Evolutionary conservation across 1,140 invertebrate genomes (phyloP).

Genomic region (Bombus pyrosoma): DNA sequence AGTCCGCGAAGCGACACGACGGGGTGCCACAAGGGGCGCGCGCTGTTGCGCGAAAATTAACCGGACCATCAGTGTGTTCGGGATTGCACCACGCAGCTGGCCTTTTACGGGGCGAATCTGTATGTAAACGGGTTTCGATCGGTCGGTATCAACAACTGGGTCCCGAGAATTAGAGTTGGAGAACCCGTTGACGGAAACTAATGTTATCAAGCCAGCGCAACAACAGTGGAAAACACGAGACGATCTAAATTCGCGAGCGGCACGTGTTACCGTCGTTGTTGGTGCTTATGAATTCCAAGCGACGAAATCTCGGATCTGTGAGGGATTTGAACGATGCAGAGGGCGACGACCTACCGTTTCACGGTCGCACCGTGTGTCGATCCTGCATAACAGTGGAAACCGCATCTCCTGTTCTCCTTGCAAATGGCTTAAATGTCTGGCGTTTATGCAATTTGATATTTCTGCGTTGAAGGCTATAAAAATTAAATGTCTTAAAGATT

Average conservation of each 20-base stretch:
- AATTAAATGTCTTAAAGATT: neutral
- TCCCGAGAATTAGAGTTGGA: conserved; percentile 52
- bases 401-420: neutral
- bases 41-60: conserved; percentile 64
- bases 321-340: conserved; percentile 12
- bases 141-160: conserved; percentile 44
- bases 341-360: neutral
- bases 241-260: conserved; percentile 45
- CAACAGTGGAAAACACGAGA: conserved; percentile 33
- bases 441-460: neutral
- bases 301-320: neutral
- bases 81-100: conserved; percentile 62
- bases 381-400: neutral
- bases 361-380: conserved; percentile 1
- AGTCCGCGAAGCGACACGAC: conserved; percentile 1
- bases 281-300: conserved; percentile 43
- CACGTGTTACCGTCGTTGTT: conserved; percentile 27
- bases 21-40: conserved; percentile 11
- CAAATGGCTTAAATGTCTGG: no score
- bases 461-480: neutral
- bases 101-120: conserved; percentile 67
- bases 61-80: conserved; percentile 25
- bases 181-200: conserved; percentile 63
- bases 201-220: conserved; percentile 56
- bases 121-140: conserved; percentile 71